These are phyloP conservation scores for Lichenostomus cassidix DNA, from an alignment of 2,113 vertebrate genomes.

Conservation along the genomic window DNA sequence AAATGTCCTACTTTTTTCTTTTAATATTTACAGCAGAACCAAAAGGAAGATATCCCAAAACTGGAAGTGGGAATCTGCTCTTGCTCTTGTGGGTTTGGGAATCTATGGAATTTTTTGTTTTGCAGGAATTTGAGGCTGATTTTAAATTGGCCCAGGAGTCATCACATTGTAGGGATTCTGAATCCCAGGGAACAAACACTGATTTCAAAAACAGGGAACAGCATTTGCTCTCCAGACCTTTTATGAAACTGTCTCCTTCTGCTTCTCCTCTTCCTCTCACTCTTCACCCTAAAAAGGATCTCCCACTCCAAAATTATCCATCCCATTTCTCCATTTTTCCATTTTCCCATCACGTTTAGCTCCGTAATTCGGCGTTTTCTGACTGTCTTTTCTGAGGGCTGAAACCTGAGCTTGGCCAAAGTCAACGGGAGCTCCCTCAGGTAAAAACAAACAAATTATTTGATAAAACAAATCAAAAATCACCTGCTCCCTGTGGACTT, in stretches of 20 bases:
- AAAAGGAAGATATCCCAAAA: neutral
- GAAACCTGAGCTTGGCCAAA: neutral
- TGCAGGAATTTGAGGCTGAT: neutral
- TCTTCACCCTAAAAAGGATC: neutral
- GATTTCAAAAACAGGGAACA: neutral
- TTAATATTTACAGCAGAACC: neutral
- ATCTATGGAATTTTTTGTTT: neutral
- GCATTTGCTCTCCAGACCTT: neutral
- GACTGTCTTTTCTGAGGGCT: neutral
- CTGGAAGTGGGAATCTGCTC: neutral
- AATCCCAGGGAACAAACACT: neutral
- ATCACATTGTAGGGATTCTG: neutral
- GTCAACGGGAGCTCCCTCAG: neutral
- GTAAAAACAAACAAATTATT: neutral
- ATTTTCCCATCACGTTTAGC: neutral
- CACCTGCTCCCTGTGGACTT: neutral
- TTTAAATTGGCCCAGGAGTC: neutral
- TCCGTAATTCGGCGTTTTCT: neutral
- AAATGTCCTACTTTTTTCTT: neutral
- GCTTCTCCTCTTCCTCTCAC: neutral
- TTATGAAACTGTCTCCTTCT: neutral
- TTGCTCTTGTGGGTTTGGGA: neutral
- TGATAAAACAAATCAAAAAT: neutral
- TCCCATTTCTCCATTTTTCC: neutral
- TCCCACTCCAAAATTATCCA: neutral